Base-by-base conservation (phyloP, 2,888 invertebrate species). In the Helobdella robusta region DNA sequence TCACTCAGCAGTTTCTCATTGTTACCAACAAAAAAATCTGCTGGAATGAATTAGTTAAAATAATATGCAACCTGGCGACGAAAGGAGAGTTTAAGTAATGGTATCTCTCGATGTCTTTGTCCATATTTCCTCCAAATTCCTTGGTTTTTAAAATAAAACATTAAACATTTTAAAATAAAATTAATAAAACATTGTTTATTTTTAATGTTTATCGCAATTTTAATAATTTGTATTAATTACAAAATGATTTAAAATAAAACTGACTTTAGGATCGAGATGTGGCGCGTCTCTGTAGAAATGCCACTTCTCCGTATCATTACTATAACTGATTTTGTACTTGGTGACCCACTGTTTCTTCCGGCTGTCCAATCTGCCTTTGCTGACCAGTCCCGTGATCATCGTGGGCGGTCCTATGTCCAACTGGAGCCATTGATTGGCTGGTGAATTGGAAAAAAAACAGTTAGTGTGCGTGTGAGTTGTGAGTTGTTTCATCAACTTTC, bases 21-120 rank as follows among this genome's bases (percentile, higher is more conserved):
- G n/a, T n/a, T n/a, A n/a, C n/a, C n/a, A n/a, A n/a, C n/a, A n/a
- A n/a, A n/a, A n/a, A n/a, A n/a, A n/a, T n/a, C n/a, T n/a, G n/a
- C n/a, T n/a, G n/a, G n/a, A 40, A 40, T 40, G 44, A n/a, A n/a
- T 40, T 40, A 40, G 11, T 40, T 15, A 40, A 40, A 40, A 11
- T 40, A 11, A 40, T 15, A 15, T 15, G 50, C 25, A 23, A 54
- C 54, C 82, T 73, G n/a, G 82, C 80, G 4, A 79, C 78, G 73
- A 83, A 82, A 2, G 82, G 82, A n/a, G 78, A 75, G 72, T 81
- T 81, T 62, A 83, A 76, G 73, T 82, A 83, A 71, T 82, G 82
- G n/a, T 79, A 74, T 61, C 82, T 70, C 69, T 81, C 81, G 23
- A 81, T 79, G 62, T 78, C 73, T 68, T 81, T 82, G 75, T 83